Evolutionary conservation across 2,797 vertebrate species (phyloP).

Genomic region (Syngnathus acus): DNA sequence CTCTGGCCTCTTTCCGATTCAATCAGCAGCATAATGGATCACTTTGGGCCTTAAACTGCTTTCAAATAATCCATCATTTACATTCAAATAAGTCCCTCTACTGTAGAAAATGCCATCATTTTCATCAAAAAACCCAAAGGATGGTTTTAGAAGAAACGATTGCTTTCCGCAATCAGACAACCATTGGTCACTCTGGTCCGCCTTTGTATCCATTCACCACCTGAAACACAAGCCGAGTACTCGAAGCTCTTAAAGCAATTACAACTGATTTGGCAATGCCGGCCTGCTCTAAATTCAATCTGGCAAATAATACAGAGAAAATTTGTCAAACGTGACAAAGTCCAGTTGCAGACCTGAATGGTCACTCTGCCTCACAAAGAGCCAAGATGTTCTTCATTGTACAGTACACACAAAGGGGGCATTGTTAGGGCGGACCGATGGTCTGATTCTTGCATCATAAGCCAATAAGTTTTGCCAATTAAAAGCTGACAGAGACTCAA

Average conservation of each 20-base stretch:
- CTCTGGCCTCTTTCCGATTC: not conserved
- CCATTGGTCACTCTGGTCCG: not conserved
- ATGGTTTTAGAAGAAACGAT: not conserved
- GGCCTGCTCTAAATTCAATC: not conserved
- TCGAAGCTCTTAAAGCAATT: conserved; percentile 3
- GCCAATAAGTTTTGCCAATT: no score
- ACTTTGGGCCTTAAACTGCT: conserved; percentile 1
- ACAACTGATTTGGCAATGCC: conserved; percentile 3
- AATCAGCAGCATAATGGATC: conserved; percentile 1
- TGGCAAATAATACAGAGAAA: not conserved
- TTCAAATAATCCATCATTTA: not conserved
- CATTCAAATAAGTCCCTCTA: not conserved
- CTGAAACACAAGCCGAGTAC: not conserved
- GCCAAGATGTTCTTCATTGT: not conserved
- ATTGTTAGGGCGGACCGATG: no score
- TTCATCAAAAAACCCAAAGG: not conserved
- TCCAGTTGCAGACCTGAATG: not conserved
- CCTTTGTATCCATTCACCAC: not conserved
- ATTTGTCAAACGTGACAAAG: not conserved
- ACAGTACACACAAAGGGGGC: not conserved
- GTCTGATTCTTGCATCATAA: no score
- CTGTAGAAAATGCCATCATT: not conserved
- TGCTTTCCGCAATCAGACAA: not conserved
- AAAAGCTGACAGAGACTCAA: no score
- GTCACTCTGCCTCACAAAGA: not conserved